These are phyloP conservation scores for Drosophila repletoides DNA, from an alignment of 1,140 invertebrate species.

Conservation along the genomic window DNA sequence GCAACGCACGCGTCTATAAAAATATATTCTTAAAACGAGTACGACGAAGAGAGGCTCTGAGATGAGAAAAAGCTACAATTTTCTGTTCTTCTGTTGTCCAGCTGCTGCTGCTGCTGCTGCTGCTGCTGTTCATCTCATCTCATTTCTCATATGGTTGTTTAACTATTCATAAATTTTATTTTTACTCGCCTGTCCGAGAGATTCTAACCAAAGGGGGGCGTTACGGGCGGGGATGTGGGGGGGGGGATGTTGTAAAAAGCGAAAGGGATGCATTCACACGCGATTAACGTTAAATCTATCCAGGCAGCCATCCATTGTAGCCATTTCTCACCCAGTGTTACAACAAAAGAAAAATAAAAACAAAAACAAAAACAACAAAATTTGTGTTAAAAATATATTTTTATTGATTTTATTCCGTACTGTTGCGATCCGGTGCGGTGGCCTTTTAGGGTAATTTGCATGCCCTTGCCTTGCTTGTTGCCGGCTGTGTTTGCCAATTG, in stretches of 20 bases:
- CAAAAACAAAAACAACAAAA: conserved; percentile 12
- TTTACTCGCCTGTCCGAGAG: conserved; percentile 29
- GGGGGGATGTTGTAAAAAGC: not conserved
- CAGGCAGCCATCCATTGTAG: conserved; percentile 7
- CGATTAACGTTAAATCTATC: conserved; percentile 42
- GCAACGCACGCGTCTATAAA: conserved; percentile 28
- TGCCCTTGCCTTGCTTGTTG: conserved; percentile 38
- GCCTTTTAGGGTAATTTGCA: conserved; percentile 51
- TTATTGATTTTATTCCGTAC: conserved; percentile 41
- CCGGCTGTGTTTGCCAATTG: conserved; percentile 10
- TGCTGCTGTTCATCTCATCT: conserved; percentile 23
- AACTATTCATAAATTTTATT: conserved; percentile 41
- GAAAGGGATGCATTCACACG: conserved; percentile 47
- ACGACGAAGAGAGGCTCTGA: conserved; percentile 1
- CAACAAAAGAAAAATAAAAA: conserved; percentile 5
- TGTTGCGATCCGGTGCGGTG: conserved; percentile 18
- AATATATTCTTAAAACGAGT: conserved; percentile 4
- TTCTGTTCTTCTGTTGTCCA: conserved; percentile 10
- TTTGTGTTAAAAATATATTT: conserved; percentile 45
- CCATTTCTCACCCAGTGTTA: not conserved
- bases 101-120: too few species aligned
- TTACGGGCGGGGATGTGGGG: not conserved
- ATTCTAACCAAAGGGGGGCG: not conserved
- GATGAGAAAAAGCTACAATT: not conserved
- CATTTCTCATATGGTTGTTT: too few species aligned